phyloP scores from a whole-genome alignment of 2,797 vertebrate genomes.

The Spheniscus humboldti region DNA sequence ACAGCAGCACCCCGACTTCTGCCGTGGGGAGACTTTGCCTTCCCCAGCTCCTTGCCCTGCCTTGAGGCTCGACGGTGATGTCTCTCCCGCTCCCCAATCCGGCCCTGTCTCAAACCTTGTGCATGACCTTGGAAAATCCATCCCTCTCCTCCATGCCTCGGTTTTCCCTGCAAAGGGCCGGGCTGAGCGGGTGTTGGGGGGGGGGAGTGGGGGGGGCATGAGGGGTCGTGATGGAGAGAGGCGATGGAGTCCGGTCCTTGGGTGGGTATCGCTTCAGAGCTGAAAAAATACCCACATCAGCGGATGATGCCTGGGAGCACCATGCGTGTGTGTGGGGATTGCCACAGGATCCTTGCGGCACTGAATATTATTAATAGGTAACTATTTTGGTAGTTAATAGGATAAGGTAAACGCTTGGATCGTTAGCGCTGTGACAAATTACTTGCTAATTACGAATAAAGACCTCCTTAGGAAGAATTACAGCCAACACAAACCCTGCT shows the following conservation, averaged over 20 bases:
- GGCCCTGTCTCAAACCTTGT: conserved; percentile 31
- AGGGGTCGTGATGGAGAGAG: background rate
- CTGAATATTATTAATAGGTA: conserved; percentile 20
- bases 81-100: background rate
- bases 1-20: background rate
- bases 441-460: conserved; percentile 35
- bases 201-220: too few relatives aligned
- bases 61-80: background rate
- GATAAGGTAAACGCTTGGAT: background rate
- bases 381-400: conserved; percentile 39
- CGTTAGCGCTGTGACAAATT: conserved; percentile 16
- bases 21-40: background rate
- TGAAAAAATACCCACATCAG: background rate
- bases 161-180: background rate
- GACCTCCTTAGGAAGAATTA: conserved; percentile 12
- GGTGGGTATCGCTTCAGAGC: background rate
- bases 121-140: conserved; percentile 45
- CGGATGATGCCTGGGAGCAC: background rate
- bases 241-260: background rate
- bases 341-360: conserved; percentile 24
- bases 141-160: background rate
- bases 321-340: background rate
- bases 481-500: background rate
- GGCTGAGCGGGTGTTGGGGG: background rate
- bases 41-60: background rate